phyloP scores from a whole-genome alignment of 2,113 vertebrate species.

The Pterocles gutturalis region DNA sequence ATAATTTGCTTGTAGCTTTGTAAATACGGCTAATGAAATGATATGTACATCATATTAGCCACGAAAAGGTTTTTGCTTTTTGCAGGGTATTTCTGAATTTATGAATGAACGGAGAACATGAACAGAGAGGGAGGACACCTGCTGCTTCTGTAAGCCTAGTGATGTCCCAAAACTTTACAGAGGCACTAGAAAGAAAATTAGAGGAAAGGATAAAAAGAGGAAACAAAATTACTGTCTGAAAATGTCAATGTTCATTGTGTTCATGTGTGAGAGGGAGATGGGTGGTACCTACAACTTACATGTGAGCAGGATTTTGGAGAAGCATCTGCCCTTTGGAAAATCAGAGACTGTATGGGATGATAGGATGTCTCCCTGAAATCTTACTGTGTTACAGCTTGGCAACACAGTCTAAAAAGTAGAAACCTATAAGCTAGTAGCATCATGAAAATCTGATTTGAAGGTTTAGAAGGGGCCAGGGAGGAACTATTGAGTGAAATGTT shows the following conservation, averaged over 20 bases:
- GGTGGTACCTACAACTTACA: rapidly evolving
- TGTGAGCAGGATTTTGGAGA: background rate
- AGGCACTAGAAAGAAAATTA: background rate
- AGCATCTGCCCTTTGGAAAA: background rate
- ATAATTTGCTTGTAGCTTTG: slow-evolving; percentile 72
- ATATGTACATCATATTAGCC: slow-evolving; percentile 38
- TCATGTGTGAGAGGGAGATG: background rate
- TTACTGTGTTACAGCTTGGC: background rate
- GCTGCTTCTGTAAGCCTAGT: background rate
- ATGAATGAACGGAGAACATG: slow-evolving; percentile 37
- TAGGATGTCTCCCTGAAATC: background rate
- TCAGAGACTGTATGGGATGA: background rate
- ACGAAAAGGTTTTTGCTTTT: slow-evolving; percentile 51
- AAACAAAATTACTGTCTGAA: background rate
- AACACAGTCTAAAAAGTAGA: background rate
- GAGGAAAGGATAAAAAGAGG: background rate
- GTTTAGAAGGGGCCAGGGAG: background rate
- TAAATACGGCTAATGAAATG: slow-evolving; percentile 73
- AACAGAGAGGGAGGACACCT: background rate
- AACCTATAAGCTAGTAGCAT: background rate
- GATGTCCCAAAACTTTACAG: background rate
- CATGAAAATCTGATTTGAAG: background rate
- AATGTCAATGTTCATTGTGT: background rate
- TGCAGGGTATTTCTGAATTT: slow-evolving; percentile 27
- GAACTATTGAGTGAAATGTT: background rate